Base-by-base conservation (phyloP, 2,113 vertebrate species). In the Pelvicachromis taeniatus region DNA sequence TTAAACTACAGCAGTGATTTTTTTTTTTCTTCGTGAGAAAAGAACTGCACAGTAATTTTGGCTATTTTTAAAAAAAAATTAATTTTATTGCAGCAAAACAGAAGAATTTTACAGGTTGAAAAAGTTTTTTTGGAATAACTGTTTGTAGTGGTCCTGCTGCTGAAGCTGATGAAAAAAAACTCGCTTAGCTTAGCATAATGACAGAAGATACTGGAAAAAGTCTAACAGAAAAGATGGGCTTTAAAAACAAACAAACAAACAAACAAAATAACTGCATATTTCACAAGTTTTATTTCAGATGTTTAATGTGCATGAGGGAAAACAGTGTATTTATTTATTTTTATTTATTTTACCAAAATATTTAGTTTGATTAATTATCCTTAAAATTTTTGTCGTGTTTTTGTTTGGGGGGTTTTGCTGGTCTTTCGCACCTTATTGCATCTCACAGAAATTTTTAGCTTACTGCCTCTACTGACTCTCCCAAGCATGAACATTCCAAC, bases 371-470 rank as follows among this genome's bases (percentile, higher is more conserved):
- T 75, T 75, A 50, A 29, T 48, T 14, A 29, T 29, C 23, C 42
- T 75, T 75, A 75, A 50, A 50, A 8, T 50, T 70, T 19, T 48
- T 1, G 0, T 29, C n/a, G 42, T 9, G 23, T 73, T 73, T 19
- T 63, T 2, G 19, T 38, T 63, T 38, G 0, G 35, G 9, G 4
- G 0, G n/a, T 73, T 48, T 48, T 31, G 23, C 5, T 50, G 9
- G 42, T 75, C 68, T 75, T 52, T 75, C 26, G 17, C 26, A 50
- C 45, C 26, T 75, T 52, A 33, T 23, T 75, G 17, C 9, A 75
- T 4, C 70, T 75, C 42, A 75, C 45, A 52, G 26, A 75, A 33
- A 52, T 52, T 52, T 52, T 75, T n/a, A n/a, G 45, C 45, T 75
- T 50, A n/a, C 9, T 50, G 40, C 21, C 38, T 17, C 4, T 45